phyloP scores from a whole-genome alignment of 2,888 invertebrate genomes.

The Tuberolachnus salignus region DNA sequence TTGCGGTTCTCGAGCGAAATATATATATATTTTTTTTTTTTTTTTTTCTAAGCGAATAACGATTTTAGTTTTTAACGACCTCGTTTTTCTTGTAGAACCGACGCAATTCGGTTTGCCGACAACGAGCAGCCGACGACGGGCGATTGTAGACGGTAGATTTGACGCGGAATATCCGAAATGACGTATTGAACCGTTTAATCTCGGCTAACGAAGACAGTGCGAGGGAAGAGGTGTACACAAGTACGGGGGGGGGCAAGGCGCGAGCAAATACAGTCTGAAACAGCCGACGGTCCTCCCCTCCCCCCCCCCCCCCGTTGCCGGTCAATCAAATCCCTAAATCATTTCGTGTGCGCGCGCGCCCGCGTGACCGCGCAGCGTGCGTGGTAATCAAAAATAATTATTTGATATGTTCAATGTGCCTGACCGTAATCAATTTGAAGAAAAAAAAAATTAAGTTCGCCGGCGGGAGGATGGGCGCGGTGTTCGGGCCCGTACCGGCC shows the following conservation, averaged over 20 bases:
- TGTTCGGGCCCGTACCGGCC: too few species aligned
- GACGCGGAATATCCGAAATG: conserved; percentile 4
- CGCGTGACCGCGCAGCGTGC: neutral
- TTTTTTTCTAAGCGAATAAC: conserved; percentile 13
- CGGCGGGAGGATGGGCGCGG: too few species aligned
- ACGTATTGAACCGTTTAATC: conserved; percentile 20
- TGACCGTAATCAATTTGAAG: conserved; percentile 35
- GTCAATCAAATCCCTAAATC: neutral
- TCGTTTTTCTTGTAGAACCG: conserved; percentile 31
- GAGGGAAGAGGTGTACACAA: neutral
- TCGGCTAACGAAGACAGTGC: neutral
- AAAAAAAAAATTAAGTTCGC: conserved; percentile 23
- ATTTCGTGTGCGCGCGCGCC: neutral
- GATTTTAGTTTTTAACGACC: conserved; percentile 34
- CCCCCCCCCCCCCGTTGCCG: too few species aligned
- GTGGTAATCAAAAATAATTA: conserved; percentile 42
- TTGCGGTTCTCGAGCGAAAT: neutral
- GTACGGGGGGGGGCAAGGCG: too few species aligned
- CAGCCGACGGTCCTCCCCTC: neutral
- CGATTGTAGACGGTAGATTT: neutral
- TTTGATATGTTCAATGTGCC: neutral
- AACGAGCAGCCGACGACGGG: neutral
- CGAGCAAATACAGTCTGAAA: neutral
- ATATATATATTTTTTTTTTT: too few species aligned
- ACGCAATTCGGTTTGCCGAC: conserved; percentile 17